Evolutionary conservation across 1,140 invertebrate species (phyloP), one percentile per base, ranked within the genome.

Genomic region (Hormaphis cornu): DNA sequence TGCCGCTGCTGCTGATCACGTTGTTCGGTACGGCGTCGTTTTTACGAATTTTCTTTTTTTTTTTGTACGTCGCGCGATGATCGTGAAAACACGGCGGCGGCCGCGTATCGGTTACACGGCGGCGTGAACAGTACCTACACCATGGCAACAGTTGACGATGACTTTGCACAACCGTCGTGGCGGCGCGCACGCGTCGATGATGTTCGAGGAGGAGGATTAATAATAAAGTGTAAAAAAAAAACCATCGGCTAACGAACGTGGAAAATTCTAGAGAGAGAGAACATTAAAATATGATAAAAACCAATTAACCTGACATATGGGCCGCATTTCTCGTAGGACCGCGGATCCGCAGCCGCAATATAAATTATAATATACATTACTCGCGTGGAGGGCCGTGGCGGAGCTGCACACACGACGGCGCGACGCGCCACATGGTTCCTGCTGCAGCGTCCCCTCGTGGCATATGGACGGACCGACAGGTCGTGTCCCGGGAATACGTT

Each of bases 271-370:
- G 12, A 37, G 12, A 46, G 18, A 46, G 18, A 46, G 4, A 8
- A 61, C n/a, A 50, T 66, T 66, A 66, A 66, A n/a, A n/a, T n/a
- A 66, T 66, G 61, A 66, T 66, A 66, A 66, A 66, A 66, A 66
- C 61, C 61, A 66, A 66, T 66, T 66, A 66, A 66, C 59, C 24
- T 28, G 59, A 28, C 59, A 63, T 63, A 63, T 63, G 59, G 59
- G 42, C 59, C 14, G 33, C 9, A 14, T 35, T 9, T 33, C 26
- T 33, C 26, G 0, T 9, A 37, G 53, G 18, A 56, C 53, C 18
- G 30, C 14, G 30, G 12, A 10, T 22, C 1, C 30, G 28, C 20
- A 42, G 30, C 5, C 40, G 30, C 18, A 10, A 18, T n/a, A n/a
- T n/a, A n/a, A n/a, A n/a, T n/a, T n/a, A n/a, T n/a, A n/a, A n/a